These are phyloP conservation scores for Holocentrus rufus DNA, from an alignment of 2,797 vertebrate species.

Conservation along the genomic window DNA sequence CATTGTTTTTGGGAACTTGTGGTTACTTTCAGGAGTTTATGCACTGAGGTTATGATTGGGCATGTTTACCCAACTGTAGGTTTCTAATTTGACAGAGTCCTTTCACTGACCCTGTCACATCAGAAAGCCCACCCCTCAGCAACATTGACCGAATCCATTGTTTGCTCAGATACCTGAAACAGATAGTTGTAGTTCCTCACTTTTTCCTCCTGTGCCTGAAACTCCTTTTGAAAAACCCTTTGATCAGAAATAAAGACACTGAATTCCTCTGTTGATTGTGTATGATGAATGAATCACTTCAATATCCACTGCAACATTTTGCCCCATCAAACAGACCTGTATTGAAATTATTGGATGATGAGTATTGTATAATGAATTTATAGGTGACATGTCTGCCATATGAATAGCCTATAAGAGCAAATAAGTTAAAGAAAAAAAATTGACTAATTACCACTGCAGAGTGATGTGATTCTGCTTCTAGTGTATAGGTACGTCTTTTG, in stretches of 20 bases:
- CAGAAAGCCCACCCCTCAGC: background rate
- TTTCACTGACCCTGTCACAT: background rate
- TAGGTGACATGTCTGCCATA: constrained; percentile 4
- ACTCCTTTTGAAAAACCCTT: constrained; percentile 7
- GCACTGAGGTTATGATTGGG: background rate
- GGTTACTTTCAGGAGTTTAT: background rate
- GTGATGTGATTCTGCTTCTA: no score
- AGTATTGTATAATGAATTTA: constrained; percentile 18
- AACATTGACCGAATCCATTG: background rate
- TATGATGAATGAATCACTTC: constrained; percentile 3
- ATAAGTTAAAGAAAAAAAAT: no score
- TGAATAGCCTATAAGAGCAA: no score
- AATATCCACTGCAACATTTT: background rate
- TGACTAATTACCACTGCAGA: no score
- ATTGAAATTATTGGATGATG: background rate
- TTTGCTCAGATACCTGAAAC: background rate
- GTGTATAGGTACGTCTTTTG: no score
- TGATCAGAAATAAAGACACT: constrained; percentile 19
- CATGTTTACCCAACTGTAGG: background rate
- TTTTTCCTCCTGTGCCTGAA: constrained; percentile 43
- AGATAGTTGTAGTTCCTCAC: constrained; percentile 14
- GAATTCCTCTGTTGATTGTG: constrained; percentile 24
- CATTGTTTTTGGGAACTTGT: background rate
- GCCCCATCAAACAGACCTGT: constrained; percentile 28
- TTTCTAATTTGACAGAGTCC: background rate